Evolutionary conservation across 2,113 vertebrate species (phyloP).

Genomic region (Sporophila hypoxantha): DNA sequence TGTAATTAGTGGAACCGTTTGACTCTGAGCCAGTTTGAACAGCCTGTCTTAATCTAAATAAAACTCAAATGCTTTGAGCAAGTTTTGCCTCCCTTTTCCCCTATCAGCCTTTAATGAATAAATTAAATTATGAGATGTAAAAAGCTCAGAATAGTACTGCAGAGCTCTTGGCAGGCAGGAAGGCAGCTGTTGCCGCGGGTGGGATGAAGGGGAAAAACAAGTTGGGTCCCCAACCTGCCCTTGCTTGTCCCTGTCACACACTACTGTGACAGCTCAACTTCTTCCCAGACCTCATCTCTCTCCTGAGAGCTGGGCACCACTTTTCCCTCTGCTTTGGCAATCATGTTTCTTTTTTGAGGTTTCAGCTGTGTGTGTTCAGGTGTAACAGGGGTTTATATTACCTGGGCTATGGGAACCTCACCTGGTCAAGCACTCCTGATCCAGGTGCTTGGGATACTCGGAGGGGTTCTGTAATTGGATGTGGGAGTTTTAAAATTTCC

Average conservation of each 20-base stretch:
- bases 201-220: background rate
- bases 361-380: background rate
- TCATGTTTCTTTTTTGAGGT: background rate
- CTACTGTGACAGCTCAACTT: background rate
- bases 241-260: background rate
- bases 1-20: background rate
- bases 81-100: background rate
- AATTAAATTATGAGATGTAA: background rate
- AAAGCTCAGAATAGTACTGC: background rate
- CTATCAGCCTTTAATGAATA: background rate
- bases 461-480: background rate
- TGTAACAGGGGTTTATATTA: background rate
- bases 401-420: background rate
- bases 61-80: background rate
- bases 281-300: background rate
- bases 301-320: background rate
- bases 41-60: slow-evolving; percentile 8
- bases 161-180: background rate
- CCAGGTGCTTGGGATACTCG: fast-evolving
- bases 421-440: background rate
- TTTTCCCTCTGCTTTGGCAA: background rate
- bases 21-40: background rate
- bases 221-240: background rate
- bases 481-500: background rate
- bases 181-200: background rate